Percentiles rank a stretch among this genome's conserved stretches.
phyloP scores from a whole-genome alignment of 2,113 vertebrate species.

The Ailuropoda melanoleuca region DNA sequence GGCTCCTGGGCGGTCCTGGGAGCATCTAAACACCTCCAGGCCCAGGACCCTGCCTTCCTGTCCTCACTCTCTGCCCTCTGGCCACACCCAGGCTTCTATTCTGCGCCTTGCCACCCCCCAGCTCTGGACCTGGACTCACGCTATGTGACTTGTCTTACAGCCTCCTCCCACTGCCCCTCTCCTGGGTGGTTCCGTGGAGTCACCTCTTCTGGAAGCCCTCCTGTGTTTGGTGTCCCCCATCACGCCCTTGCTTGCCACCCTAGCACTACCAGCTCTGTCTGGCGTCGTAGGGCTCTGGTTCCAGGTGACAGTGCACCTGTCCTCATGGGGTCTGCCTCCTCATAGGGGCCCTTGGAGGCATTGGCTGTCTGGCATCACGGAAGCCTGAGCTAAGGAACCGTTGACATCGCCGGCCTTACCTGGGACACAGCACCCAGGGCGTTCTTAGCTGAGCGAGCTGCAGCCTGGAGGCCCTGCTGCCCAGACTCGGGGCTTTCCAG shows the following conservation, averaged over 20 bases:
- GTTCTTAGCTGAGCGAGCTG: constrained; percentile 88
- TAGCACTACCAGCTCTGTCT: not conserved
- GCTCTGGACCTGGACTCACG: not conserved
- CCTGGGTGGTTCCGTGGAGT: not conserved
- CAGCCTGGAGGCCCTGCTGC: constrained; percentile 80
- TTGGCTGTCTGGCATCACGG: not conserved
- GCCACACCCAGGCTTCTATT: not conserved
- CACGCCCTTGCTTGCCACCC: not conserved
- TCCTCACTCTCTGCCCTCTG: not conserved
- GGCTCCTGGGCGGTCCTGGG: not conserved
- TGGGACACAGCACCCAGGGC: constrained; percentile 89
- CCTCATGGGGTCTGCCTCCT: not conserved
- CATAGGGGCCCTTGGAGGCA: not conserved
- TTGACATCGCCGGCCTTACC: constrained; percentile 72
- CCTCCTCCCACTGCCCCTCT: not conserved
- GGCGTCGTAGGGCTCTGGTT: not conserved
- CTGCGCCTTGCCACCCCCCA: not conserved
- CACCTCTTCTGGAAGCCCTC: not conserved
- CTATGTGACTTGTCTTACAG: not conserved
- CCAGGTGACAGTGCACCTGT: not conserved
- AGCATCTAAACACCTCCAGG: not conserved
- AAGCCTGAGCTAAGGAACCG: not conserved
- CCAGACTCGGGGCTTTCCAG: constrained; percentile 83
- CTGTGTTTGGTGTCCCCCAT: not conserved
- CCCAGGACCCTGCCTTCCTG: accelerated